Evolutionary conservation across 1,140 invertebrate genomes (phyloP), one percentile per base, ranked within the genome.

Genomic region (Drosophila saltans): DNA sequence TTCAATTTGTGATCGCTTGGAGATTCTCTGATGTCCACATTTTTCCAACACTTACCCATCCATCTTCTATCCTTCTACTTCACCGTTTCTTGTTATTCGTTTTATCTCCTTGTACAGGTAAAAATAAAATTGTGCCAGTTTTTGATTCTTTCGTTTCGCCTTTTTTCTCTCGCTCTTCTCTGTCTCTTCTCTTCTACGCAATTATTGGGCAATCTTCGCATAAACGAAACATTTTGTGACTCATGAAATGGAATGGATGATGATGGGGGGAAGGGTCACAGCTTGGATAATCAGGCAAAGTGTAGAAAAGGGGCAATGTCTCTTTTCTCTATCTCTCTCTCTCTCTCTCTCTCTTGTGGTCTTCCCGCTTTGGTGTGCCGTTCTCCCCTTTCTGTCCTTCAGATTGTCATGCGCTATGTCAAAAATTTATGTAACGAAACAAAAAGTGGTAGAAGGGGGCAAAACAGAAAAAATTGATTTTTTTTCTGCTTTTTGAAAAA

Each of bases 261-360:
- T 30, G 28, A 30, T 30, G 33, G 6, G n/a, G 41, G 3, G 41
- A n/a, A 48, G 21, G 45, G 45, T 52, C 45, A 52, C 45, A 52
- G 24, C 45, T 52, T 52, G 45, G 45, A 52, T 52, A 52, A 52
- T 52, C 45, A 26, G 45, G 45, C 21, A 52, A 24, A 52, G 21
- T 52, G 24, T 52, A 52, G 21, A 52, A 9, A 48, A 9, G 45
- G 72, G 72, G 64, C 36, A 64, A 75, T 61, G 56, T 68, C 57
- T 61, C 67, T 52, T 7, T 30, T 30, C 28, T 30, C 28, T 3
- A 4, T 30, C 16, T 24, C n/a, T 36, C 1, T 1, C 16, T 24
- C 45, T 59, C 57, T 73, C 16, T 59, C n/a, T 41, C 6, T 24
- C 1, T 24, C 21, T 11, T 4, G 11, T 33, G n/a, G 43, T n/a